phyloP scores from a whole-genome alignment of 2,113 vertebrate genomes.

The Pollimyrus isidori region DNA sequence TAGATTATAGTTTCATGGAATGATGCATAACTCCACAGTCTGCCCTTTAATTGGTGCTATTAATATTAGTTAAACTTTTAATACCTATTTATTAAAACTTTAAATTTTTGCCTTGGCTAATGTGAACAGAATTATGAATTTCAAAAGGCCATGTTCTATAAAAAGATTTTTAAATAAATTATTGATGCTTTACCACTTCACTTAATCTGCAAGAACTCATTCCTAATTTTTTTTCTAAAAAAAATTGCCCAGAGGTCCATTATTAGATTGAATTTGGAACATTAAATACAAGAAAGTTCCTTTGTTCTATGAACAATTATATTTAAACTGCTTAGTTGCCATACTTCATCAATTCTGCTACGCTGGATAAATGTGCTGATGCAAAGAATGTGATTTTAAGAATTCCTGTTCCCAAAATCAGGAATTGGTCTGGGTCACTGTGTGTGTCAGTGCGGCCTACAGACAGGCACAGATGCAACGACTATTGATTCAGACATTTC shows the following conservation, averaged over 20 bases:
- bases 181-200: constrained; percentile 60
- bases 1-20: constrained; percentile 41
- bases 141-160: constrained; percentile 58
- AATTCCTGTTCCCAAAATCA: neutral
- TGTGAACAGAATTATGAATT: constrained; percentile 61
- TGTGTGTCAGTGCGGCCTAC: neutral
- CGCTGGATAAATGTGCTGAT: neutral
- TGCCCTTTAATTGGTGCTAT: constrained; percentile 59
- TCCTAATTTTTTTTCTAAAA: constrained; percentile 48
- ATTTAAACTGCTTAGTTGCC: constrained; percentile 28
- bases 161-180: constrained; percentile 61
- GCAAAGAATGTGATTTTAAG: neutral
- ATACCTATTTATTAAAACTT: constrained; percentile 65
- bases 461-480: neutral
- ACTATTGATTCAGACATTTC: neutral
- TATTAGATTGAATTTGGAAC: constrained; percentile 49
- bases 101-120: constrained; percentile 49
- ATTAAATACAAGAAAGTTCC: constrained; percentile 42
- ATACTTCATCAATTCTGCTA: neutral
- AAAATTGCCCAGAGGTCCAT: constrained; percentile 57
- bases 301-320: constrained; percentile 38
- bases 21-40: constrained; percentile 51
- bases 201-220: constrained; percentile 51
- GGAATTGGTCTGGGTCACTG: neutral
- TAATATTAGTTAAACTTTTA: constrained; percentile 70